phyloP scores from a whole-genome alignment of 2,797 vertebrate genomes.

The Cuniculus paca region DNA sequence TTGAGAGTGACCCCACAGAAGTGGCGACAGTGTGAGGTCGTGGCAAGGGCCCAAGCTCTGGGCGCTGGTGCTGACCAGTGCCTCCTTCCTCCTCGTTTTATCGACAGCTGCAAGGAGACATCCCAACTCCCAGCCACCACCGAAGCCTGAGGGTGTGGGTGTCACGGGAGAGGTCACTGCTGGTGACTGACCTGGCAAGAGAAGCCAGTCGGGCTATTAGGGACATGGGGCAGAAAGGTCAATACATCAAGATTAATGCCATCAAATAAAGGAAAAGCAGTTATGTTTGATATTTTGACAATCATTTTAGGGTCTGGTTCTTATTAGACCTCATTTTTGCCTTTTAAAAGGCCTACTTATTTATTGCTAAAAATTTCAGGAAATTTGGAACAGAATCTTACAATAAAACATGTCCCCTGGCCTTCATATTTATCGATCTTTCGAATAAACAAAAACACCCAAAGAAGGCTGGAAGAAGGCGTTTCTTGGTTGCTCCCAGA shows the following conservation, averaged over 20 bases:
- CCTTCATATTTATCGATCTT: slow-evolving; percentile 88
- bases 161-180: slow-evolving; percentile 74
- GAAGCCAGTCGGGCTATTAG: slow-evolving; percentile 62
- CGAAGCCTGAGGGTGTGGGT: slow-evolving; percentile 78
- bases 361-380: slow-evolving; percentile 85
- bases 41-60: slow-evolving; percentile 65
- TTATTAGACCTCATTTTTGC: slow-evolving; percentile 86
- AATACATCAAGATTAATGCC: slow-evolving; percentile 82
- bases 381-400: slow-evolving; percentile 89
- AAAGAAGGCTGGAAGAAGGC: slow-evolving; percentile 83
- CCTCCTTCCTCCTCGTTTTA: not conserved
- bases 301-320: slow-evolving; percentile 87
- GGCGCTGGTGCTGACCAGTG: not conserved
- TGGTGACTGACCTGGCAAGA: slow-evolving; percentile 61
- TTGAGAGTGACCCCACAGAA: slow-evolving; percentile 47
- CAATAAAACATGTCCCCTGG: slow-evolving; percentile 88
- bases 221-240: slow-evolving; percentile 67
- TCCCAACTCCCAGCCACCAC: slow-evolving; percentile 76
- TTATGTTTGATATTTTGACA: slow-evolving; percentile 88
- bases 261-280: slow-evolving; percentile 84
- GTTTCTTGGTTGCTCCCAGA: slow-evolving; percentile 82
- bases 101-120: slow-evolving; percentile 74
- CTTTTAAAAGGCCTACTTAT: slow-evolving; percentile 84
- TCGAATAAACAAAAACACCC: slow-evolving; percentile 88
- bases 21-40: not conserved